phyloP scores from a whole-genome alignment of 2,888 invertebrate genomes.

The Erpobdella octoculata region DNA sequence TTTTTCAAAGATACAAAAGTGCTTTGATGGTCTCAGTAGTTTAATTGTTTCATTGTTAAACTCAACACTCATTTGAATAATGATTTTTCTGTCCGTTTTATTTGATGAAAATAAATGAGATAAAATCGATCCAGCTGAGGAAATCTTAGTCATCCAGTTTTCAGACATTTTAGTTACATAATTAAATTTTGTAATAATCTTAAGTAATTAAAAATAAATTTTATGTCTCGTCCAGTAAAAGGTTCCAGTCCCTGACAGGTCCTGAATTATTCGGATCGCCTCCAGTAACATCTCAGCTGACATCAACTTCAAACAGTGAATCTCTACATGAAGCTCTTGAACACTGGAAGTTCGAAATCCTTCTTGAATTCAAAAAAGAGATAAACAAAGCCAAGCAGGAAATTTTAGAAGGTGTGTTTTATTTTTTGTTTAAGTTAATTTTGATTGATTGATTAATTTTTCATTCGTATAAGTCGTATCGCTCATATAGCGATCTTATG shows the following conservation, averaged over 20 bases:
- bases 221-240: conserved; percentile 13
- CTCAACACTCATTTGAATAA: too few species aligned
- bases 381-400: conserved; percentile 23
- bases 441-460: not conserved
- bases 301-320: not conserved
- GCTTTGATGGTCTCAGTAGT: too few species aligned
- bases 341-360: conserved; percentile 1
- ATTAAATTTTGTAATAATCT: too few species aligned
- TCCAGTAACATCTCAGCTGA: not conserved
- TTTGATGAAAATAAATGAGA: too few species aligned
- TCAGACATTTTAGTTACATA: too few species aligned
- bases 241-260: conserved; percentile 22
- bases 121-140: too few species aligned
- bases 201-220: not conserved
- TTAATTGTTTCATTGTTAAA: too few species aligned
- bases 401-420: conserved; percentile 17
- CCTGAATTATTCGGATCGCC: conserved; percentile 11
- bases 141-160: too few species aligned
- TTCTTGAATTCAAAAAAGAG: conserved; percentile 19
- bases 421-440: not conserved
- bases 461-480: too few species aligned
- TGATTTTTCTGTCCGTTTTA: too few species aligned
- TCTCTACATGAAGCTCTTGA: not conserved
- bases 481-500: too few species aligned
- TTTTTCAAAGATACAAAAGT: too few species aligned